phyloP scores from a whole-genome alignment of 2,113 vertebrate genomes.

The Pedetes capensis region DNA sequence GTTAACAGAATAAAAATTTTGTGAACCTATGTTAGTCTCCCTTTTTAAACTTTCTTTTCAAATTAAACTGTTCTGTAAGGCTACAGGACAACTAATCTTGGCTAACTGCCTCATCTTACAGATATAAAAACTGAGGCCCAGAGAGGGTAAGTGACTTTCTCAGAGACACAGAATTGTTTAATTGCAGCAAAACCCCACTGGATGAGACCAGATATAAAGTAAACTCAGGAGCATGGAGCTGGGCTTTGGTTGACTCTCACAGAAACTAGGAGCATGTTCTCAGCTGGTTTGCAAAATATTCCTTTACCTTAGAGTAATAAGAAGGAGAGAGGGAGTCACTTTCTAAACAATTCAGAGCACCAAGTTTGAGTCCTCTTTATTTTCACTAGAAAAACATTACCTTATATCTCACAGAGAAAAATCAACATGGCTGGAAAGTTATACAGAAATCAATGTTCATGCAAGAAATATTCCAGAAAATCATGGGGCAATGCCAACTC shows the following conservation, averaged over 20 bases:
- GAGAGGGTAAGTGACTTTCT: not conserved
- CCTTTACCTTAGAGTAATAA: not conserved
- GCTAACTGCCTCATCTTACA: not conserved
- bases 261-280: not conserved
- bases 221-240: fast-evolving
- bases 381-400: slow-evolving; percentile 37
- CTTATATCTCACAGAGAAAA: slow-evolving; percentile 25
- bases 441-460: slow-evolving; percentile 23
- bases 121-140: not conserved
- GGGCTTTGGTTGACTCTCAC: not conserved
- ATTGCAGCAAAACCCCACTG: not conserved
- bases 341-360: not conserved
- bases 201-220: not conserved
- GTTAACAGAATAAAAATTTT: not conserved
- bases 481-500: not conserved
- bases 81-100: not conserved
- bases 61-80: not conserved
- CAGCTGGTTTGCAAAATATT: not conserved
- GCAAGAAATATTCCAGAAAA: slow-evolving; percentile 57
- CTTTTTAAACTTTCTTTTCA: not conserved
- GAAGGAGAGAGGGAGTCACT: not conserved
- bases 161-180: not conserved
- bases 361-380: not conserved
- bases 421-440: slow-evolving; percentile 40
- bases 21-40: not conserved